Base-by-base conservation (phyloP, 2,888 invertebrate genomes). In the Yponomeuta sedellus region DNA sequence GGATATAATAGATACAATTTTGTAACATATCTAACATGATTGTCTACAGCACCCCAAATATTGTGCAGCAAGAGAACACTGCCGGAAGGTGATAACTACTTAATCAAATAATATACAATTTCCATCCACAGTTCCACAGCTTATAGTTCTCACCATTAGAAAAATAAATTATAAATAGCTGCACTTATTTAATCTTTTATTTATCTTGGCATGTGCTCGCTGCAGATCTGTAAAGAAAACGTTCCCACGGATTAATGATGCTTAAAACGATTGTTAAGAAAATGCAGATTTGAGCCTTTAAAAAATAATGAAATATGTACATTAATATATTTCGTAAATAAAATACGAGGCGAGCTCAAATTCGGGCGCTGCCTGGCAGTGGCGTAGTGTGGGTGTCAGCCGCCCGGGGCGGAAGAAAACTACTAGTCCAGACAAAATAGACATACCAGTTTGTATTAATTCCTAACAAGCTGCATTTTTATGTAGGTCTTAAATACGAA, bases 181-280 rank as follows among this genome's bases (percentile, higher is more conserved):
- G 88, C 84, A 83, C 83, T 86, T 89, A 88, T 81, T 80, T 86
- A 85, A 77, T 75, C 71, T 77, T 78, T 73, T 70, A 83, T 86
- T 91, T 92, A 92, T 91, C 92, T 92, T 77, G 91, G 92, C 91
- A 92, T 91, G 68, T 90, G 86, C 85, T 92, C 88, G 79, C 91
- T 90, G 85, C 88, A 88, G 68, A 92, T 83, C 92, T 92, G 88
- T 62, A 88, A 89, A 67, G 72, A 66, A 69, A 66, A 68, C 8
- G 10, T 65, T 52, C 3, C 16, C 44, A 52, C 4, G 2, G 16
- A 52, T 52, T 52, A 52, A 34, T 8, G 34, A 34, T 5, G 5
- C 25, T 25, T 25, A 25, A 25, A 25, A 25, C 25, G 25, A 4
- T 25, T 25, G 3, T 25, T 25, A 25, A 25, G 25, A 25, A 25